Evolutionary conservation across 2,797 vertebrate species (phyloP), one percentile per base, ranked within the genome.

Genomic region (Fringilla coelebs): DNA sequence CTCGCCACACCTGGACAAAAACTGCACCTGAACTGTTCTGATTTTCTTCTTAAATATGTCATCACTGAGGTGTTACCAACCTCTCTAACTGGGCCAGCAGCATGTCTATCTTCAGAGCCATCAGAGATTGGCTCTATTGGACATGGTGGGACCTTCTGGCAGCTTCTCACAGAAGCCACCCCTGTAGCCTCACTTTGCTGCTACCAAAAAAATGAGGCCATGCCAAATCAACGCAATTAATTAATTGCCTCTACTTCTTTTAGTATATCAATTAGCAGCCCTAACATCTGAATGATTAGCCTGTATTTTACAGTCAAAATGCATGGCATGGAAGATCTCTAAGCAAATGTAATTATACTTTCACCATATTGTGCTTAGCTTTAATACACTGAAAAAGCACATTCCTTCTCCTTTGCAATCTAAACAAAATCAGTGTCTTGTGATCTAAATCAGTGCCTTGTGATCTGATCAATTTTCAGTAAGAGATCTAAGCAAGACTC

Each of bases 181-280:
- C 17, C 51, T 46, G 40, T 54, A 51, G n/a, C 14, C 14, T 17
- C 8, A 1, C 18, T 32, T 19, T 2, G 1, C 21, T 0, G 1
- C 51, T 13, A 11, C 29, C 13, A 38, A 66, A 46, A 54, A 26
- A 38, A 13, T 1, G 1, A 46, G 28, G 17, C 29, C 0, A 0
- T n/a, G 34, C 18, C 41, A 66, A 79, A 66, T 46, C n/a, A 32
- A 57, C 11, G 38, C 61, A 45, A 45, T 29, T 49, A 32, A 86
- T 61, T 51, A 51, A 43, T 43, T 55, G 5, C 14, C 16, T 62
- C 49, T 62, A 8, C 21, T 82, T 81, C 41, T 73, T 88, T 66
- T 48, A 77, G 29, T 22, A 7, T 54, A 60, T 55, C 4, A 13
- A 19, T 76, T 79, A 51, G 12, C 29, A 61, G 21, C 17, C 13